A percentile compares a stretch with the other conserved stretches of the same genome.
These are phyloP conservation scores for Ophion obscuratus DNA, from an alignment of 2,888 invertebrate genomes.

Conservation along the genomic window DNA sequence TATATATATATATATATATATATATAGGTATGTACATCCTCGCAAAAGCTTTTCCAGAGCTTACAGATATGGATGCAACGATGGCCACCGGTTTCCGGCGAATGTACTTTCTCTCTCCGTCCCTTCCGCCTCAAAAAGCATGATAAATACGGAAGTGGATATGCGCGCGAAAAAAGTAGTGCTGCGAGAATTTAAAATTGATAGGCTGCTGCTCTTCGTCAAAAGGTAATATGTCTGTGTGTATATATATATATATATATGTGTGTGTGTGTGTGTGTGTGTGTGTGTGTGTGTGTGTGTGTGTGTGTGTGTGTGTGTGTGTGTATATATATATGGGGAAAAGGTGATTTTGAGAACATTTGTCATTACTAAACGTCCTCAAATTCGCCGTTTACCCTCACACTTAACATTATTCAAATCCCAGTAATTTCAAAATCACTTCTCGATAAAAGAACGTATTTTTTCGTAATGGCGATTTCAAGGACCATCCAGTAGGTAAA, in stretches of 20 bases:
- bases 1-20: too few relatives aligned
- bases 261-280: too few relatives aligned
- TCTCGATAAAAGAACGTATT: neutral
- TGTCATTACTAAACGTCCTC: neutral
- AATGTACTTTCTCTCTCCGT: neutral
- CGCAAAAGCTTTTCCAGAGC: conserved; percentile 24
- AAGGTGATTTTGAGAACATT: neutral
- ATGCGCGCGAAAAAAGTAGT: conserved; percentile 7
- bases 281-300: too few relatives aligned
- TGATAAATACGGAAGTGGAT: conserved; percentile 23
- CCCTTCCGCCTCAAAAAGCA: conserved; percentile 48
- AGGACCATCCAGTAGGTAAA: neutral
- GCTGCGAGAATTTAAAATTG: conserved; percentile 37
- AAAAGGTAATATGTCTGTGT: neutral
- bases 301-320: too few relatives aligned
- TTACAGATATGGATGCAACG: conserved; percentile 55
- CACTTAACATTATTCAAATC: neutral
- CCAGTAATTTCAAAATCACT: neutral
- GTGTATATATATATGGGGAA: neutral
- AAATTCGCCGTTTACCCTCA: neutral
- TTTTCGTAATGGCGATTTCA: neutral
- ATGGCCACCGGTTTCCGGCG: conserved; percentile 36
- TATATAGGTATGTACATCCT: neutral
- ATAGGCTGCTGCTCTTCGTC: conserved; percentile 32
- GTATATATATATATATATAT: too few relatives aligned